phyloP scores from a whole-genome alignment of 2,113 vertebrate genomes.

The Rhombomys opimus region DNA sequence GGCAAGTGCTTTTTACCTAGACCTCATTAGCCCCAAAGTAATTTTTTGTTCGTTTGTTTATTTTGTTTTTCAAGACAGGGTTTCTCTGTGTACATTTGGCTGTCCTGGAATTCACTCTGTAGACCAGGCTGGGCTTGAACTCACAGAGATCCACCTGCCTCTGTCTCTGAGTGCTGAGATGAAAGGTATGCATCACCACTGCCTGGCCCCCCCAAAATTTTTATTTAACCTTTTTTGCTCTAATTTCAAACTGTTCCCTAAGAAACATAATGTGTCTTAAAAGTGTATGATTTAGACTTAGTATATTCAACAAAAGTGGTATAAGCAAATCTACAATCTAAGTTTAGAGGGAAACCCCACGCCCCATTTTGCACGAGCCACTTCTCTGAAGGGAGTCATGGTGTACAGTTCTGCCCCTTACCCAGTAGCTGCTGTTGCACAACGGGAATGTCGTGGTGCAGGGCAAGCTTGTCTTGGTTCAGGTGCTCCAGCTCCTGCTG shows the following conservation, averaged over 20 bases:
- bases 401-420: constrained; percentile 11
- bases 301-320: not conserved
- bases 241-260: constrained; percentile 64
- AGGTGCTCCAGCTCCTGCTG: constrained; percentile 84
- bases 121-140: no score
- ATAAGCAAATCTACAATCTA: not conserved
- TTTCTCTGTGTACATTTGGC: no score
- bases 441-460: constrained; percentile 71
- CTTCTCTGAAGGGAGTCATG: not conserved
- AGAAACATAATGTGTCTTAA: constrained; percentile 40
- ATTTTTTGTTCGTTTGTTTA: not conserved
- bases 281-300: not conserved
- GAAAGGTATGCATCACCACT: no score
- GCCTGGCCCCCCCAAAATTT: not conserved
- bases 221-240: constrained; percentile 47
- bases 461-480: constrained; percentile 80
- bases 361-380: not conserved
- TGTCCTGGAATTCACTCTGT: no score
- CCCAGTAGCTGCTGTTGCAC: constrained; percentile 85
- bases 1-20: not conserved
- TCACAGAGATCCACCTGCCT: no score
- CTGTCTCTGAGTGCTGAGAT: no score
- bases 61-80: no score
- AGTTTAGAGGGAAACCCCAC: constrained; percentile 6
- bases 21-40: not conserved